A percentile compares a stretch with the other conserved stretches of the same genome.
Evolutionary conservation across 2,888 invertebrate species (phyloP).

Genomic region (Meandrusa payeni): DNA sequence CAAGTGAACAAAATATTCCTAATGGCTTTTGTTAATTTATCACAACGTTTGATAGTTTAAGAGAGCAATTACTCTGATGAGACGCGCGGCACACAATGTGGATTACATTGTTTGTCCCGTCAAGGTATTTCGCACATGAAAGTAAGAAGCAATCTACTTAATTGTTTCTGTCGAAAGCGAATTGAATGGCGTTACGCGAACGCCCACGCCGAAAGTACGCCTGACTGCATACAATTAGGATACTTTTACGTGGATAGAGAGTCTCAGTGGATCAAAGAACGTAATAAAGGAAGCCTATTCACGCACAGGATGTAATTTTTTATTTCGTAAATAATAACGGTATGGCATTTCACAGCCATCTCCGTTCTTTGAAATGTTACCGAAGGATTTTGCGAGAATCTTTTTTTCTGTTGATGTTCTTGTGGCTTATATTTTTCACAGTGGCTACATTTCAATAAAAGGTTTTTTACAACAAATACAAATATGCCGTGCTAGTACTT

Average conservation of each 20-base stretch:
- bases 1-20: no score
- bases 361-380: neutral
- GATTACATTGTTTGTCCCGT: slow-evolving; percentile 13
- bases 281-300: slow-evolving; percentile 9
- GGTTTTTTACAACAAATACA: no score
- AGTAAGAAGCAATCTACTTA: slow-evolving; percentile 17
- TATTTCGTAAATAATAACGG: slow-evolving; percentile 15
- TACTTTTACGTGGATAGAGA: no score
- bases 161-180: slow-evolving; percentile 12
- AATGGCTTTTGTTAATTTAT: neutral
- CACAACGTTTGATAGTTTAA: slow-evolving; percentile 1
- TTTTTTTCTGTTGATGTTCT: neutral
- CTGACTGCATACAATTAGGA: slow-evolving; percentile 6
- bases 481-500: no score
- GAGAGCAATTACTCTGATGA: slow-evolving; percentile 9
- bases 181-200: slow-evolving; percentile 7
- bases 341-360: slow-evolving; percentile 3
- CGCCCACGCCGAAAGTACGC: slow-evolving; percentile 1
- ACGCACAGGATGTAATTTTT: slow-evolving; percentile 5
- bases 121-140: slow-evolving; percentile 7
- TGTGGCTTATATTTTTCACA: neutral
- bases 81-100: no score
- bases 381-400: neutral
- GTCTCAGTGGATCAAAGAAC: slow-evolving; percentile 11
- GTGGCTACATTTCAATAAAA: no score